Percentiles rank a stretch among this genome's conserved stretches.
Conservation (phyloP, 2,888 invertebrate species). For the Ptychoptera albimana region DNA sequence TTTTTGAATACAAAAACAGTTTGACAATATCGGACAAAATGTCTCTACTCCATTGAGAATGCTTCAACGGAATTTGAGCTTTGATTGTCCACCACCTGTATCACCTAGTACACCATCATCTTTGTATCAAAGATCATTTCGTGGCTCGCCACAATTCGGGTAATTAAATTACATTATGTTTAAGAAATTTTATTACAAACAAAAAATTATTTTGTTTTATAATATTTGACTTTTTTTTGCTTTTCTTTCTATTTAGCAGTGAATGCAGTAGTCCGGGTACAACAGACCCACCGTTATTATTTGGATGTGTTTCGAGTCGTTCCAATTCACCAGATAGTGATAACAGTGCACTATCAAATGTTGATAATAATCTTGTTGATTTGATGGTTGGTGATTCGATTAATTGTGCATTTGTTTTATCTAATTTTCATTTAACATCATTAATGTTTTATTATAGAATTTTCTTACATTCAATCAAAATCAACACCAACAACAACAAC, state of each 20-base stretch:
- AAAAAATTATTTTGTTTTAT: neutral
- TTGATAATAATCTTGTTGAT: slow-evolving; percentile 21
- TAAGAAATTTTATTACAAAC: neutral
- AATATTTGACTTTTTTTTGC: neutral
- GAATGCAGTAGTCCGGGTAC: slow-evolving; percentile 20
- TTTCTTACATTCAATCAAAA: neutral
- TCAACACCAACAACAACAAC: slow-evolving; percentile 16
- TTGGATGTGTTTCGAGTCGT: slow-evolving; percentile 19
- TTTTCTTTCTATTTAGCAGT: slow-evolving; percentile 14
- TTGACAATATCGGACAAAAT: slow-evolving; percentile 31
- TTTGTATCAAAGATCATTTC: slow-evolving; percentile 29
- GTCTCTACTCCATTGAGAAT: slow-evolving; percentile 26
- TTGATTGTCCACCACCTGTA: slow-evolving; percentile 31
- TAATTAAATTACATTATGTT: slow-evolving; percentile 14
- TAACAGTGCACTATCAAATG: slow-evolving; percentile 25
- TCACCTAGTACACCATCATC: slow-evolving; percentile 31
- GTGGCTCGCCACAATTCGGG: slow-evolving; percentile 30
- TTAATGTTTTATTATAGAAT: neutral
- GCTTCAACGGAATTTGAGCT: slow-evolving; percentile 31
- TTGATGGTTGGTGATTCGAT: slow-evolving; percentile 21
- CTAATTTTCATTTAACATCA: neutral
- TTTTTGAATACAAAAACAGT: slow-evolving; percentile 17
- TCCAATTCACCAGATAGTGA: slow-evolving; percentile 29
- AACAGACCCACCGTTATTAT: slow-evolving; percentile 9
- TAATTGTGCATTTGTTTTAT: too few species aligned